These are phyloP conservation scores for Alauda arvensis DNA, from an alignment of 2,797 vertebrate genomes.

Conservation along the genomic window DNA sequence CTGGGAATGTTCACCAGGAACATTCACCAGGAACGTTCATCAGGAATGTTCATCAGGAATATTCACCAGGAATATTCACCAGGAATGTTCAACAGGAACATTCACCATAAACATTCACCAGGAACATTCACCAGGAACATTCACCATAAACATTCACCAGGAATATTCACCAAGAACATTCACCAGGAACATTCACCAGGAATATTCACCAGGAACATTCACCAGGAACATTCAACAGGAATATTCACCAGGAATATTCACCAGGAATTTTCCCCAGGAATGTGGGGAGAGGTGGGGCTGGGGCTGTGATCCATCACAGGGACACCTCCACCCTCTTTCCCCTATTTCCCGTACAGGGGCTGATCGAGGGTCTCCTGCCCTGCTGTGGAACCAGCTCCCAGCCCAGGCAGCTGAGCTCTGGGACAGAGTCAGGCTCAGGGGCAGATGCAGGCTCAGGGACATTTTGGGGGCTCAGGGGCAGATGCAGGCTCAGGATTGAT, in stretches of 20 bases:
- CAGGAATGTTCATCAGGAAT: neutral
- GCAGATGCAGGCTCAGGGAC: no score
- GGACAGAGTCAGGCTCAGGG: neutral
- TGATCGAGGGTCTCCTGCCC: neutral
- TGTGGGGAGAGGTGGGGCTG: rapidly evolving
- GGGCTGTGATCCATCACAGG: neutral
- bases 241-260: no score
- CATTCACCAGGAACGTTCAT: neutral
- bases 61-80: neutral
- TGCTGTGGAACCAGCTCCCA: neutral
- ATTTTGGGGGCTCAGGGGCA: no score
- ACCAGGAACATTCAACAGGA: no score
- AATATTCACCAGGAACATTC: no score
- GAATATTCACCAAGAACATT: no score
- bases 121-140: no score
- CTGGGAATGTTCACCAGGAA: neutral
- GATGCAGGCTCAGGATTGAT: no score
- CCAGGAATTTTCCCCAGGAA: no score
- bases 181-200: no score
- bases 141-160: no score
- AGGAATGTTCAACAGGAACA: neutral
- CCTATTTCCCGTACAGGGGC: rapidly evolving
- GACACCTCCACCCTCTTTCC: rapidly evolving
- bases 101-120: neutral
- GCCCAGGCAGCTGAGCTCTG: neutral